These are phyloP conservation scores for Cryptophagus acutangulus DNA, from an alignment of 2,888 invertebrate species.

Conservation along the genomic window DNA sequence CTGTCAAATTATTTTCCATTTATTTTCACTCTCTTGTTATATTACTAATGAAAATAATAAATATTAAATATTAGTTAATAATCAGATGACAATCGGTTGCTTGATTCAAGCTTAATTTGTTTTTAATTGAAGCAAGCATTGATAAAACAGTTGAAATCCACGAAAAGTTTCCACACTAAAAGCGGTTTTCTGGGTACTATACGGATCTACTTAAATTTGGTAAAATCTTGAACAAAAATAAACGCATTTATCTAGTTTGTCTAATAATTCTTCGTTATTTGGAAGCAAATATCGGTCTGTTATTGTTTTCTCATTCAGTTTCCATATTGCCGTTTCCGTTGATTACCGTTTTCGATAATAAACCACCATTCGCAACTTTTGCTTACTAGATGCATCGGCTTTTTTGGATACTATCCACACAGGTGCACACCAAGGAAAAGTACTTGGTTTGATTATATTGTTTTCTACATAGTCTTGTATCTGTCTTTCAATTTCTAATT, in stretches of 20 bases:
- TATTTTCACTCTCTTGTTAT: too few relatives aligned
- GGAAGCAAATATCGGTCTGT: conserved; percentile 6
- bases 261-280: conserved; percentile 3
- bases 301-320: conserved; percentile 8
- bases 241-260: conserved; percentile 2
- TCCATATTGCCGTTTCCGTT: too few relatives aligned
- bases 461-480: conserved; percentile 4
- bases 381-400: conserved; percentile 4
- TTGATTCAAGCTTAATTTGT: too few relatives aligned
- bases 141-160: too few relatives aligned
- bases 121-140: too few relatives aligned
- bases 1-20: too few relatives aligned
- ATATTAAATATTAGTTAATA: too few relatives aligned
- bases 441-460: conserved; percentile 7
- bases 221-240: conserved; percentile 1
- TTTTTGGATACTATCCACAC: conserved; percentile 10
- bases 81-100: too few relatives aligned
- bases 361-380: conserved; percentile 9
- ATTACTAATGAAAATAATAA: too few relatives aligned
- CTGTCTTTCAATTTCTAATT: conserved; percentile 7
- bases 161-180: not conserved
- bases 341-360: conserved; percentile 9
- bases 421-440: conserved; percentile 3
- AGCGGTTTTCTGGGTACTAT: not conserved
- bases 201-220: conserved; percentile 15